Conservation (phyloP, 2,797 vertebrate species). For the Setipinna tenuifilis region DNA sequence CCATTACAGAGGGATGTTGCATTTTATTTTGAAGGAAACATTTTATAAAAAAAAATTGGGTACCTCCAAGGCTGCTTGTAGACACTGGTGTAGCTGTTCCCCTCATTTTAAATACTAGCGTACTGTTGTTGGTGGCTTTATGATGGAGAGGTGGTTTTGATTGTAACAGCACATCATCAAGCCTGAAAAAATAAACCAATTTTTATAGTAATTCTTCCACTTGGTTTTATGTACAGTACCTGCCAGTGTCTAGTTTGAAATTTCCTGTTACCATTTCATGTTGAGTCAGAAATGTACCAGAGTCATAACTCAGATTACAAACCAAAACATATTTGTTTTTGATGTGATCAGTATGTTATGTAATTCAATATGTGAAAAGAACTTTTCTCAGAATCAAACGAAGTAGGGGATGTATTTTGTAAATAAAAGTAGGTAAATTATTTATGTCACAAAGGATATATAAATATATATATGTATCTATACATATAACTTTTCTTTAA, state of each 20-base stretch:
- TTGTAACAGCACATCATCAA: slow-evolving; percentile 49
- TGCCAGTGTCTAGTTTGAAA: slow-evolving; percentile 67
- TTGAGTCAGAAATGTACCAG: slow-evolving; percentile 54
- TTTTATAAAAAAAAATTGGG: slow-evolving; percentile 33
- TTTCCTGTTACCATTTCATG: slow-evolving; percentile 63
- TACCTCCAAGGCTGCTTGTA: slow-evolving; percentile 38
- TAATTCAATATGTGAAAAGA: slow-evolving; percentile 52
- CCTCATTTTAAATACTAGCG: slow-evolving; percentile 33
- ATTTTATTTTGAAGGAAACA: slow-evolving; percentile 28
- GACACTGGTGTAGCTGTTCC: slow-evolving; percentile 30
- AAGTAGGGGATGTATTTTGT: slow-evolving; percentile 73
- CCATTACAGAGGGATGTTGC: background rate
- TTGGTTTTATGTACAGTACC: slow-evolving; percentile 63
- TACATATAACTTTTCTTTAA: slow-evolving; percentile 16
- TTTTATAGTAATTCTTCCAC: slow-evolving; percentile 60
- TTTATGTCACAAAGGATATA: slow-evolving; percentile 70
- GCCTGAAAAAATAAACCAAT: slow-evolving; percentile 56
- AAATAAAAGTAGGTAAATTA: slow-evolving; percentile 74
- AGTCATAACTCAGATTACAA: slow-evolving; percentile 65
- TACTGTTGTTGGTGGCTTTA: slow-evolving; percentile 27
- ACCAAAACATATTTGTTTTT: slow-evolving; percentile 41
- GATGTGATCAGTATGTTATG: slow-evolving; percentile 39
- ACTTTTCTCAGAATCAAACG: slow-evolving; percentile 66
- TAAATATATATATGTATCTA: slow-evolving; percentile 40
- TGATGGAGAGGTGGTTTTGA: slow-evolving; percentile 22